phyloP scores from a whole-genome alignment of 1,140 invertebrate genomes.

The Drosophila pallidifrons region DNA sequence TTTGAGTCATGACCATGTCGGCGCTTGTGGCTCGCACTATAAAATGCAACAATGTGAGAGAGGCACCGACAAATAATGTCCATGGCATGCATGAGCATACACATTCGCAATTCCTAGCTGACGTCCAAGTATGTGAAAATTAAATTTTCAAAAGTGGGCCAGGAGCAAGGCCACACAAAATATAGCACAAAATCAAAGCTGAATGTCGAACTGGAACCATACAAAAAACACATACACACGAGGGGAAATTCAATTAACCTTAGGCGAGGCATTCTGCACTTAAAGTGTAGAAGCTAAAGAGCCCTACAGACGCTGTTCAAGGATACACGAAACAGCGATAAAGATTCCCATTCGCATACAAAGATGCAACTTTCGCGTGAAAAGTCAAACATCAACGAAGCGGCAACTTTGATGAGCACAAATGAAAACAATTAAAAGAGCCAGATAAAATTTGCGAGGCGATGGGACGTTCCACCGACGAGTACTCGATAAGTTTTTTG shows the following conservation, averaged over 20 bases:
- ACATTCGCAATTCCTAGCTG: constrained; percentile 19
- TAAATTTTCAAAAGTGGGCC: constrained; percentile 38
- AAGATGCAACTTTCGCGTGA: constrained; percentile 7
- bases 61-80: constrained; percentile 36
- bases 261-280: constrained; percentile 27
- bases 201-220: neutral
- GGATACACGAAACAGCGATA: neutral
- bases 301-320: constrained; percentile 4
- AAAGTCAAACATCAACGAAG: constrained; percentile 62
- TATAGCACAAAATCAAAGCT: constrained; percentile 7
- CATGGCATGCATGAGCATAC: constrained; percentile 37
- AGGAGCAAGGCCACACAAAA: neutral
- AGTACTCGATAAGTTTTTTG: constrained; percentile 15
- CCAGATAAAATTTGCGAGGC: constrained; percentile 30
- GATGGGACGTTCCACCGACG: constrained; percentile 8
- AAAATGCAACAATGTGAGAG: constrained; percentile 60
- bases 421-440: constrained; percentile 71
- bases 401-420: constrained; percentile 60
- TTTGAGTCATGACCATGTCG: constrained; percentile 19
- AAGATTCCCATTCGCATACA: neutral
- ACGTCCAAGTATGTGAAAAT: constrained; percentile 57
- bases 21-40: constrained; percentile 9
- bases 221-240: constrained; percentile 15
- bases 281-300: constrained; percentile 18
- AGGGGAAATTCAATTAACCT: constrained; percentile 36